These are phyloP conservation scores for Shargacucullia verbasci DNA, from an alignment of 2,888 invertebrate species.

Conservation along the genomic window DNA sequence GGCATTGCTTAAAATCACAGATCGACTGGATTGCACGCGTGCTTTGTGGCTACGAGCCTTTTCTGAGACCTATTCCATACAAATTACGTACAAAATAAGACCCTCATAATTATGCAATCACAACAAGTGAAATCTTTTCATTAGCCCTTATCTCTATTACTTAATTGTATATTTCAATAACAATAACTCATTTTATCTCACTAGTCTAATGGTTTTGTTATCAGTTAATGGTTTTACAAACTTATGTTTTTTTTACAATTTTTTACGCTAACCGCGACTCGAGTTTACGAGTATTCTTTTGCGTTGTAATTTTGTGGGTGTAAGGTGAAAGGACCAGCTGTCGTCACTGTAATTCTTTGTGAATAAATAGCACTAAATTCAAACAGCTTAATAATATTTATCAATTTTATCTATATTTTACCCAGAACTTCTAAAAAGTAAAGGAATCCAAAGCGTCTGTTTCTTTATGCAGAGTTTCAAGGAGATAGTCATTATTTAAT, in stretches of 20 bases:
- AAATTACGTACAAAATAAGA: conserved; percentile 22
- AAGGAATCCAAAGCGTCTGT: too few species aligned
- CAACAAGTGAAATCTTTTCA: conserved; percentile 47
- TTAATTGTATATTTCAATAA: conserved; percentile 56
- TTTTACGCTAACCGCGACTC: conserved; percentile 51
- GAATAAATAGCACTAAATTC: too few species aligned
- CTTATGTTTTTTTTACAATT: conserved; percentile 49
- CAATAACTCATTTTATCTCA: conserved; percentile 63
- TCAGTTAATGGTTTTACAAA: conserved; percentile 72
- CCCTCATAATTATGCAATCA: conserved; percentile 29
- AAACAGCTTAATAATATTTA: too few species aligned
- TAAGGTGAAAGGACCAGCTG: conserved; percentile 25
- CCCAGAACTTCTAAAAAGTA: too few species aligned
- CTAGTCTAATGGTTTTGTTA: conserved; percentile 67
- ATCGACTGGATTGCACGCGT: too few species aligned
- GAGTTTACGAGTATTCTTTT: conserved; percentile 57
- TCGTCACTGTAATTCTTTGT: too few species aligned
- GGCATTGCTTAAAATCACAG: too few species aligned
- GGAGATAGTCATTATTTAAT: too few species aligned
- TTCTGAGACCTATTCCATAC: too few species aligned
- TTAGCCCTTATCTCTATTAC: conserved; percentile 43
- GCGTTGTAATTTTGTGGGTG: conserved; percentile 61
- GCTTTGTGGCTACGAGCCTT: too few species aligned
- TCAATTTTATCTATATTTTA: too few species aligned
- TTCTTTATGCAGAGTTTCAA: too few species aligned